A percentile compares a stretch with the other conserved stretches of the same genome.
phyloP scores from a whole-genome alignment of 2,888 invertebrate genomes.

The Macrophya alboannulata region DNA sequence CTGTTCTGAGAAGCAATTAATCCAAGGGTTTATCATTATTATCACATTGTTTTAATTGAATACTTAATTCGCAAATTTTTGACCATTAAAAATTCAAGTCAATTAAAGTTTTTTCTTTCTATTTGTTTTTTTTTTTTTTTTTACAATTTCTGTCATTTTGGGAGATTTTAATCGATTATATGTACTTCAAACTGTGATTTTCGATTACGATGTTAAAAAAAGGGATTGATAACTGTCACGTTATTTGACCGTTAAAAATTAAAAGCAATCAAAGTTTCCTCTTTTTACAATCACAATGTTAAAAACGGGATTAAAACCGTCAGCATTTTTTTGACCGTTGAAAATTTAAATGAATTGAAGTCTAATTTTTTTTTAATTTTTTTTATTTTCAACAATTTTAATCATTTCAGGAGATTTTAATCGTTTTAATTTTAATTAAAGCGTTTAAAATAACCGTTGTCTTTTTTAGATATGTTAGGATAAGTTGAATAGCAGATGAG shows the following conservation, averaged over 20 bases:
- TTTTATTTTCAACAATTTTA: too few species aligned
- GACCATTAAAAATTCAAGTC: neutral
- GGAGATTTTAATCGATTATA: neutral
- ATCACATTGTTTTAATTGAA: neutral
- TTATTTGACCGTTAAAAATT: too few species aligned
- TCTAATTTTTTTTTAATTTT: too few species aligned
- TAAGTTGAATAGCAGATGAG: neutral
- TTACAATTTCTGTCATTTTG: neutral
- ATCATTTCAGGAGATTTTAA: neutral
- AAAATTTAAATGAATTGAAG: too few species aligned
- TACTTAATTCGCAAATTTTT: neutral
- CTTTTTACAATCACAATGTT: too few species aligned
- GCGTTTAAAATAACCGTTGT: neutral
- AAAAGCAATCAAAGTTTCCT: too few species aligned
- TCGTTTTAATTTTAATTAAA: too few species aligned
- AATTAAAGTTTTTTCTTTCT: neutral
- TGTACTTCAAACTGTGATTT: neutral
- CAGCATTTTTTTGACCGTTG: too few species aligned
- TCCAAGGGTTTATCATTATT: neutral
- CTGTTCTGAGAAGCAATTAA: neutral
- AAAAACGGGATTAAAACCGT: too few species aligned
- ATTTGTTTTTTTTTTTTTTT: too few species aligned
- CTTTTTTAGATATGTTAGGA: neutral
- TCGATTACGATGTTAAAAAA: neutral
- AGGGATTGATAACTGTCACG: neutral